A percentile compares a stretch with the other conserved stretches of the same genome.
Conservation (phyloP, 2,888 invertebrate genomes). For the Calliopum simillimum region DNA sequence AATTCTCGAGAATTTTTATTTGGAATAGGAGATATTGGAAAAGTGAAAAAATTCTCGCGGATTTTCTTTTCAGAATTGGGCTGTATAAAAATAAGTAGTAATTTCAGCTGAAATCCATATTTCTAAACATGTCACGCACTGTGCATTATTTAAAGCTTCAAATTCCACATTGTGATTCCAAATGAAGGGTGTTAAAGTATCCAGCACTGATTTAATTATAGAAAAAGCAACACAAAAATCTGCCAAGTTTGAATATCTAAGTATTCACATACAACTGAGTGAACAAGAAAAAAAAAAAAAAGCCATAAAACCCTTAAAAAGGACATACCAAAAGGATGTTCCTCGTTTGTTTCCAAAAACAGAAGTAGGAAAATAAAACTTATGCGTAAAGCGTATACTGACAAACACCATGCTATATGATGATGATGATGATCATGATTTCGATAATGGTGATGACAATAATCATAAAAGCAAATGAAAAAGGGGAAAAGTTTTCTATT, state of each 20-base stretch:
- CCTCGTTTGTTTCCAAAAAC: not conserved
- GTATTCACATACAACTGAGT: slow-evolving; percentile 46
- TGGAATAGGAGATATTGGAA: too few species aligned
- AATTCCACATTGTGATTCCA: not conserved
- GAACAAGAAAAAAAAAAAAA: slow-evolving; percentile 43
- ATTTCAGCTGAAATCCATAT: too few species aligned
- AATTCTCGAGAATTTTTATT: too few species aligned
- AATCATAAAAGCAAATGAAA: slow-evolving; percentile 62
- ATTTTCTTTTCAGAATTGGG: too few species aligned
- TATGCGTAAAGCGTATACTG: not conserved
- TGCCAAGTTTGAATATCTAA: slow-evolving; percentile 1
- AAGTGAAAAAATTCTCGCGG: too few species aligned
- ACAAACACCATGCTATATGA: not conserved
- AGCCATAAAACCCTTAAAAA: slow-evolving; percentile 2
- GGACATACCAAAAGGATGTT: too few species aligned
- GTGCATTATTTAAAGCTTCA: too few species aligned
- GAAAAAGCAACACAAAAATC: slow-evolving; percentile 40
- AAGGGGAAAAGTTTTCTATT: slow-evolving; percentile 38
- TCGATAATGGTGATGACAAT: slow-evolving; percentile 53
- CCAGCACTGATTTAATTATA: slow-evolving; percentile 50
- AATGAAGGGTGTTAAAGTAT: slow-evolving; percentile 47
- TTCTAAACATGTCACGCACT: too few species aligned
- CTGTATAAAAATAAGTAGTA: too few species aligned
- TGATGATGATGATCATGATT: not conserved
- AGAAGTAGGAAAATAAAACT: not conserved